These are phyloP conservation scores for Pheosia gnoma DNA, from an alignment of 2,888 invertebrate species.

Conservation along the genomic window DNA sequence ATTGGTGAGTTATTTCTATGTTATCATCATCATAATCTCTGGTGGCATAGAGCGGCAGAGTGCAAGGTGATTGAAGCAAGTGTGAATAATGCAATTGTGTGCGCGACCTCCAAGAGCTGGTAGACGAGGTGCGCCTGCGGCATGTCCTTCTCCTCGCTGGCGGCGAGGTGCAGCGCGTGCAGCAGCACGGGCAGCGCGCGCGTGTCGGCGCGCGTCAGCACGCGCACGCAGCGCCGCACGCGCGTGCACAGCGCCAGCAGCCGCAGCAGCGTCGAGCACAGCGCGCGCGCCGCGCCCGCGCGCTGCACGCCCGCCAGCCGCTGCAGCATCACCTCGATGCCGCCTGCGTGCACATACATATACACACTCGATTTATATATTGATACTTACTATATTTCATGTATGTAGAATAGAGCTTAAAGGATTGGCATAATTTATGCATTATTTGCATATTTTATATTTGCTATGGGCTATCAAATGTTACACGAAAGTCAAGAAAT, in stretches of 20 bases:
- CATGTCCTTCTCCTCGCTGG: conserved; percentile 84
- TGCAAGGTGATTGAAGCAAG: too few species aligned
- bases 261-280: conserved; percentile 95
- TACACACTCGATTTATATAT: too few species aligned
- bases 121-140: conserved; percentile 93
- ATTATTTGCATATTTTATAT: too few species aligned
- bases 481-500: too few species aligned
- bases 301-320: conserved; percentile 94
- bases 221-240: conserved; percentile 94
- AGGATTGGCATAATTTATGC: too few species aligned
- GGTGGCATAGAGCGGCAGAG: too few species aligned
- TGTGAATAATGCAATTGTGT: background rate
- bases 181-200: conserved; percentile 93
- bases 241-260: conserved; percentile 95
- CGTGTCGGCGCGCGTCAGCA: conserved; percentile 93
- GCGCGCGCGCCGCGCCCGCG: conserved; percentile 92
- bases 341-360: conserved; percentile 59
- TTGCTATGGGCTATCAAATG: too few species aligned
- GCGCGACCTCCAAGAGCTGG: conserved; percentile 92
- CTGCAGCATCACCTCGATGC: conserved; percentile 90
- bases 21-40: too few species aligned
- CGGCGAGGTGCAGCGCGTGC: conserved; percentile 90
- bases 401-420: too few species aligned
- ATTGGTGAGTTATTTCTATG: too few species aligned
- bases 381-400: too few species aligned